These are phyloP conservation scores for Pavo muticus DNA, from an alignment of 2,113 vertebrate species.

Conservation along the genomic window DNA sequence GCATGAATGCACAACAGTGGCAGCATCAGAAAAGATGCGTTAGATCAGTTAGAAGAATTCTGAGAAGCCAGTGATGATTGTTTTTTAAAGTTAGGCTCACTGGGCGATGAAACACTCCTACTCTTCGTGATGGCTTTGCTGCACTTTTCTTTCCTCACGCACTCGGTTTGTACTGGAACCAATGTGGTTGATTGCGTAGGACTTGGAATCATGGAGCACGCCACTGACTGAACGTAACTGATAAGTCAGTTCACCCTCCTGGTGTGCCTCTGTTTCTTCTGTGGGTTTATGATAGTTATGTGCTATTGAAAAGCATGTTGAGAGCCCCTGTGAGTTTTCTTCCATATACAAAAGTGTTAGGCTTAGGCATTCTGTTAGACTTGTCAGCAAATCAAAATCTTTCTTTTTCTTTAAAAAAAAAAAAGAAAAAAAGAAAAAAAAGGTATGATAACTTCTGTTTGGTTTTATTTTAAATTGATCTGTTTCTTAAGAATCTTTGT, in stretches of 20 bases:
- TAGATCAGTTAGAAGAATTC: not conserved
- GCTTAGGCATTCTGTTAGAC: not conserved
- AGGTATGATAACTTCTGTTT: not conserved
- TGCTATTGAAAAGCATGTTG: not conserved
- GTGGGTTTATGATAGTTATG: not conserved
- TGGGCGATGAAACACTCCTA: not conserved
- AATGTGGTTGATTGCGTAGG: not conserved
- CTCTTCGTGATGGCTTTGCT: not conserved
- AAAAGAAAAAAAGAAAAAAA: no score
- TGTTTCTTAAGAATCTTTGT: not conserved
- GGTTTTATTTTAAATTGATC: not conserved
- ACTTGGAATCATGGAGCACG: not conserved
- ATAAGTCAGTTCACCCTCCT: not conserved
- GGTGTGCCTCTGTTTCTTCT: not conserved
- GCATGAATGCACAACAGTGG: not conserved
- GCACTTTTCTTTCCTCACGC: not conserved
- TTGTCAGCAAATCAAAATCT: not conserved
- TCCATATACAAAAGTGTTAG: not conserved
- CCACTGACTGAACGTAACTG: not conserved
- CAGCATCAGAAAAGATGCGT: not conserved
- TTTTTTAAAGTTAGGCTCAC: not conserved
- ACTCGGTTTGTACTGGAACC: not conserved
- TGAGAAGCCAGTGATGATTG: fast-evolving
- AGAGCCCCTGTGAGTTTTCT: not conserved
- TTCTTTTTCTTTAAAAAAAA: not conserved